These are phyloP conservation scores for Sphaeramia orbicularis DNA, from an alignment of 2,797 vertebrate genomes.

Conservation along the genomic window DNA sequence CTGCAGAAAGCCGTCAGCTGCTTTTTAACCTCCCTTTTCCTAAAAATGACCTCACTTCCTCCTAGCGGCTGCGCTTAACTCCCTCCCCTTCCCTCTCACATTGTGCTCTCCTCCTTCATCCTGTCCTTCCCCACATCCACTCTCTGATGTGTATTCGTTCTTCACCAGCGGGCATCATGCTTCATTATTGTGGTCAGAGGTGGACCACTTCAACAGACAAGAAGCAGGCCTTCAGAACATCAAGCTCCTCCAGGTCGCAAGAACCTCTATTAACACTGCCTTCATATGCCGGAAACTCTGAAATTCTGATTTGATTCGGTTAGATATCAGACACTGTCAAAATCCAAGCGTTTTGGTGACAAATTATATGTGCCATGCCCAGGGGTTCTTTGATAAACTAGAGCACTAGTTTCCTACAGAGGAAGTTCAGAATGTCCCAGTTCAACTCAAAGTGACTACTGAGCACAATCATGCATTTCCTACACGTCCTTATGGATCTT, in stretches of 20 bases:
- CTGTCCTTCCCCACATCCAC: neutral
- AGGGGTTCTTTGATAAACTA: no score
- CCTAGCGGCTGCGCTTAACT: conserved; percentile 61
- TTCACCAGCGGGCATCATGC: conserved; percentile 45
- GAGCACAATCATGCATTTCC: no score
- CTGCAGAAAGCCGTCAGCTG: conserved; percentile 40
- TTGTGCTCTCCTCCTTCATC: neutral
- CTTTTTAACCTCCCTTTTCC: conserved; percentile 24
- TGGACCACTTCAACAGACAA: conserved; percentile 5
- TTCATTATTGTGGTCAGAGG: conserved; percentile 43
- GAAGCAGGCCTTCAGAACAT: neutral
- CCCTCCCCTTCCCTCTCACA: conserved; percentile 23
- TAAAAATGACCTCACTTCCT: conserved; percentile 56
- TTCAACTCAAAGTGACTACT: no score
- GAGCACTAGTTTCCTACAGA: no score
- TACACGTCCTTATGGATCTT: no score
- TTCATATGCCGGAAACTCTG: conserved; percentile 15
- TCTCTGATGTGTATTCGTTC: conserved; percentile 43
- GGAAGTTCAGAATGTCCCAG: no score
- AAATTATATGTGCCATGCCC: no score
- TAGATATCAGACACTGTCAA: neutral
- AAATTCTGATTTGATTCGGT: neutral
- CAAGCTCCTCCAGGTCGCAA: conserved; percentile 3
- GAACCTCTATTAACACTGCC: neutral
- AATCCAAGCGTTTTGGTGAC: neutral